A percentile compares a stretch with the other conserved stretches of the same genome.
Conservation (phyloP, 2,113 vertebrate species). For the Amblyornis subalaris region DNA sequence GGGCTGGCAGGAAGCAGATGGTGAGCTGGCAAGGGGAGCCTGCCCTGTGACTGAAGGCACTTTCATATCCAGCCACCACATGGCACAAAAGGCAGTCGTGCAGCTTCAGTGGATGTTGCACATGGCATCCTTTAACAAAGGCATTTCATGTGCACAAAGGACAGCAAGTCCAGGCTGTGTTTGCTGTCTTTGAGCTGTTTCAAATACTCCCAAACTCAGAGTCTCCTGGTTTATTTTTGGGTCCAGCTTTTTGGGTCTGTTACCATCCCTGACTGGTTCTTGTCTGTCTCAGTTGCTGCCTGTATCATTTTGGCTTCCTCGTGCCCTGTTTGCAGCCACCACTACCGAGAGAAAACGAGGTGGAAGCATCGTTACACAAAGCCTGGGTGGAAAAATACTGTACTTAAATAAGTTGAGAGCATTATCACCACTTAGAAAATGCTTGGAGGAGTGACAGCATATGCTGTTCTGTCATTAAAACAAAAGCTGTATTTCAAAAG, state of each 20-base stretch:
- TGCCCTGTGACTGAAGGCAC: not conserved
- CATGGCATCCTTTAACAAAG: not conserved
- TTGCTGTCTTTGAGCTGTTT: not conserved
- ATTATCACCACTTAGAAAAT: conserved; percentile 26
- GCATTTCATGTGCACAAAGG: not conserved
- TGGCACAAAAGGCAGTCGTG: not conserved
- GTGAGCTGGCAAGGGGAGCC: not conserved
- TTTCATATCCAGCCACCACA: not conserved
- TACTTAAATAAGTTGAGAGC: conserved; percentile 18
- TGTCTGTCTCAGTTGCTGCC: not conserved
- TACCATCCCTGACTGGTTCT: not conserved
- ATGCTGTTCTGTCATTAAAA: conserved; percentile 49
- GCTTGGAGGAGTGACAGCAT: conserved; percentile 30
- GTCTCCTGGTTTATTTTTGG: not conserved
- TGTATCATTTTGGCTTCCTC: not conserved
- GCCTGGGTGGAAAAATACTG: conserved; percentile 39
- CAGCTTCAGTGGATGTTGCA: not conserved
- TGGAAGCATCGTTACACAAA: not conserved
- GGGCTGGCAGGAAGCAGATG: not conserved
- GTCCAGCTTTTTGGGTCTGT: not conserved
- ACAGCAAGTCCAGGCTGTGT: not conserved
- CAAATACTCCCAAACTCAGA: not conserved
- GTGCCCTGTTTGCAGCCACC: not conserved
- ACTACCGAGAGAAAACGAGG: not conserved
- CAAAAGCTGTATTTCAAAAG: conserved; percentile 41